These are phyloP conservation scores for Nettapus auritus DNA, from an alignment of 2,113 vertebrate genomes.

Conservation along the genomic window DNA sequence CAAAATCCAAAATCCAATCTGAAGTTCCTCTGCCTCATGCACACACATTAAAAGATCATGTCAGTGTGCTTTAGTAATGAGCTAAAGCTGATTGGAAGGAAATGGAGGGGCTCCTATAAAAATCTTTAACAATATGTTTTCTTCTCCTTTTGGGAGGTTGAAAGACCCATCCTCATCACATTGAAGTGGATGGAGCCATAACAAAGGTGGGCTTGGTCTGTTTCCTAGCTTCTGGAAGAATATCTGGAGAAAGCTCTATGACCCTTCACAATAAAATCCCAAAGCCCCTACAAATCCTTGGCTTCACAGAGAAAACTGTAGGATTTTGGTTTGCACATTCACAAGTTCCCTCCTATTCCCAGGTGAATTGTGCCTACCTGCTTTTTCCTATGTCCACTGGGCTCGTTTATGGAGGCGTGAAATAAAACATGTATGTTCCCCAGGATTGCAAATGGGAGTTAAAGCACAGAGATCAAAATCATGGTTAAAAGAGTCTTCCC, in stretches of 20 bases:
- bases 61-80: background rate
- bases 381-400: background rate
- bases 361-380: background rate
- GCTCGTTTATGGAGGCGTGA: background rate
- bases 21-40: background rate
- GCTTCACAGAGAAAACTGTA: background rate
- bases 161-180: background rate
- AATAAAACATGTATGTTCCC: background rate
- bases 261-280: background rate
- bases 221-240: background rate
- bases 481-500: background rate
- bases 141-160: background rate
- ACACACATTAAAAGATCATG: background rate
- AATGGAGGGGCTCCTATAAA: background rate
- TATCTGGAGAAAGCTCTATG: background rate
- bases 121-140: background rate
- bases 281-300: background rate
- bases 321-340: background rate
- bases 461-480: background rate
- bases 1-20: too few species aligned
- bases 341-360: background rate
- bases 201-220: background rate
- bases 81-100: background rate
- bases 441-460: accelerated
- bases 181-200: background rate